Percentiles rank a stretch among this genome's conserved stretches.
phyloP scores from a whole-genome alignment of 2,797 vertebrate species.

The Gambusia yucatana region DNA sequence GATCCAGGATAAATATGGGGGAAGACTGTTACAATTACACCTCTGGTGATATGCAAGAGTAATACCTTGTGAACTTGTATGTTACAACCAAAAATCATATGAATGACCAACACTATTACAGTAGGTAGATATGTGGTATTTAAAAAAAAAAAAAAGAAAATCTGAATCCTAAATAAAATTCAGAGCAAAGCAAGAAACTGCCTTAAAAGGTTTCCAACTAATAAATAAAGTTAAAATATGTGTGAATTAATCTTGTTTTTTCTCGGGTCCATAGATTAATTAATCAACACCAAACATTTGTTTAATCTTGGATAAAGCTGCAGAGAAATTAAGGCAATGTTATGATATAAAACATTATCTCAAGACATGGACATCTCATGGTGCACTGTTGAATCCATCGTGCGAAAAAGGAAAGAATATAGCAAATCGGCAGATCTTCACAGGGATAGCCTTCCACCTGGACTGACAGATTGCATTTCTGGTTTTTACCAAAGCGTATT shows the following conservation, averaged over 20 bases:
- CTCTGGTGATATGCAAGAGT: neutral
- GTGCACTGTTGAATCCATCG: neutral
- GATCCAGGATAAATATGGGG: conserved; percentile 28
- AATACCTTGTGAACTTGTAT: neutral
- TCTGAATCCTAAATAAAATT: neutral
- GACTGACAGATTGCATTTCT: neutral
- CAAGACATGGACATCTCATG: neutral
- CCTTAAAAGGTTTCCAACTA: neutral
- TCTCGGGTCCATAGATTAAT: neutral
- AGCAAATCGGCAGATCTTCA: neutral
- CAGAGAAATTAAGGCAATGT: neutral
- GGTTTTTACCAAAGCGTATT: neutral
- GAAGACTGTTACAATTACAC: neutral
- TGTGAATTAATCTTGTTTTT: neutral
- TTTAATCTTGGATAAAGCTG: neutral
- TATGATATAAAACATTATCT: neutral
- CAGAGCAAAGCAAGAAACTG: neutral
- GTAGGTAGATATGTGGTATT: neutral
- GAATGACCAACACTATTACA: neutral
- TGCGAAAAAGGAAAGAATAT: neutral
- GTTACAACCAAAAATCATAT: neutral
- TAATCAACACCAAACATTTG: neutral
- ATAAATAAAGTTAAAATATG: neutral
- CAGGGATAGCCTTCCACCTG: neutral
- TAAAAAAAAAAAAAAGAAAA: neutral